Conservation (phyloP, 2,113 vertebrate species). For the Psephotus haematonotus region DNA sequence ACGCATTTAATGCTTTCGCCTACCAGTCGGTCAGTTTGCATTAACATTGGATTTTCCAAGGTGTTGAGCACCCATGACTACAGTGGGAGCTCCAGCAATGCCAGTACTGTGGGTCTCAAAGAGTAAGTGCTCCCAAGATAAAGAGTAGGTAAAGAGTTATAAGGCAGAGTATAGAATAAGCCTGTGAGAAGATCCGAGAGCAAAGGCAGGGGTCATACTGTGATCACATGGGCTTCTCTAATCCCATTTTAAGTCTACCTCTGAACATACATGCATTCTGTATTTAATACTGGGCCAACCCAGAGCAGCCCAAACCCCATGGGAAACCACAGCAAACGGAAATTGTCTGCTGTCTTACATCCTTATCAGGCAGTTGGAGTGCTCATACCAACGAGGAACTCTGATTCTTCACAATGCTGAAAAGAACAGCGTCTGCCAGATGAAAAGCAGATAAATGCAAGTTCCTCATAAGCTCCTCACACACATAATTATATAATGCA, state of each 20-base stretch:
- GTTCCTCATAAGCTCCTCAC: not conserved
- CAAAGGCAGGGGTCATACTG: not conserved
- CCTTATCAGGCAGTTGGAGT: not conserved
- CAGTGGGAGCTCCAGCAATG: not conserved
- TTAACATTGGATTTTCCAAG: not conserved
- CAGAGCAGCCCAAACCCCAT: not conserved
- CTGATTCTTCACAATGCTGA: not conserved
- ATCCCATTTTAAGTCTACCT: not conserved
- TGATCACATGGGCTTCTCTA: not conserved
- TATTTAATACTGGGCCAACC: not conserved
- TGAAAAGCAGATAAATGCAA: not conserved
- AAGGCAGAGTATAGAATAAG: not conserved
- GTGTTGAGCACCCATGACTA: not conserved
- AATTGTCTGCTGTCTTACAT: not conserved
- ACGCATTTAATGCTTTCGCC: not conserved
- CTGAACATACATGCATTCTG: not conserved
- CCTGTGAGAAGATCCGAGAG: not conserved
- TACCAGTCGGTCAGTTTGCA: not conserved
- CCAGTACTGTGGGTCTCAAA: not conserved
- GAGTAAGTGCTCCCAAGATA: not conserved
- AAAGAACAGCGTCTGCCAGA: conserved; percentile 17
- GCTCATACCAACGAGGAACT: not conserved
- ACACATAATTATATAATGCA: not conserved
- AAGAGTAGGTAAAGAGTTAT: not conserved
- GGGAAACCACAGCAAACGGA: not conserved